Conservation (phyloP, 2,797 vertebrate species). For the Ciconia nigra region DNA sequence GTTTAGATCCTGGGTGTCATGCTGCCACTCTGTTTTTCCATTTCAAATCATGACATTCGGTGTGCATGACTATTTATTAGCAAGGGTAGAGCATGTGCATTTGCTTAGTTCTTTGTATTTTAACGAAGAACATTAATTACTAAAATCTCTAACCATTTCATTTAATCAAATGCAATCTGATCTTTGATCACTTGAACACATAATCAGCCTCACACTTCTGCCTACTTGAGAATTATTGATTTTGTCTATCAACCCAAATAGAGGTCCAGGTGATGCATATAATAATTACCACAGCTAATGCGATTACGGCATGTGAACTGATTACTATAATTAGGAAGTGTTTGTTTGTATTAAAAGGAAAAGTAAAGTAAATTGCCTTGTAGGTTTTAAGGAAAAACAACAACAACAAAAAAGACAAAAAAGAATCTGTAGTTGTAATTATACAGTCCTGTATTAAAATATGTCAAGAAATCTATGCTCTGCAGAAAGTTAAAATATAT, state of each 20-base stretch:
- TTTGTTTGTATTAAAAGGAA: conserved; percentile 51
- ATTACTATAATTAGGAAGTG: conserved; percentile 67
- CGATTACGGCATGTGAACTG: conserved; percentile 64
- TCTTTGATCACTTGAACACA: conserved; percentile 62
- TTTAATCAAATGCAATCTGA: conserved; percentile 69
- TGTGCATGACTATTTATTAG: not conserved
- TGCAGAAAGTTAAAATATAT: not conserved
- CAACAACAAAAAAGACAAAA: not conserved
- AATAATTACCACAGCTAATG: conserved; percentile 72
- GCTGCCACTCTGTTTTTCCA: not conserved
- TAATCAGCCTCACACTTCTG: conserved; percentile 64
- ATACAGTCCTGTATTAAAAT: not conserved
- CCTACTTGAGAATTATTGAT: conserved; percentile 70
- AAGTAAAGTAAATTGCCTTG: conserved; percentile 41
- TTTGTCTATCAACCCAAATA: conserved; percentile 68
- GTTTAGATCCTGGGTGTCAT: not conserved
- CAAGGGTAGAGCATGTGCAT: not conserved
- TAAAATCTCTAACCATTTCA: conserved; percentile 48
- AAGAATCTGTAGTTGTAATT: not conserved
- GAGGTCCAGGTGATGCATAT: conserved; percentile 63
- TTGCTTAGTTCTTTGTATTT: conserved; percentile 34
- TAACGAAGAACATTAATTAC: conserved; percentile 50
- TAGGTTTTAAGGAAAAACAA: not conserved
- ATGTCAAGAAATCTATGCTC: not conserved
- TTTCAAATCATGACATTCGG: not conserved